Percentiles rank a stretch among this genome's conserved stretches.
Conservation (phyloP, 2,797 vertebrate species). For the Hippopotamyrus pictus region DNA sequence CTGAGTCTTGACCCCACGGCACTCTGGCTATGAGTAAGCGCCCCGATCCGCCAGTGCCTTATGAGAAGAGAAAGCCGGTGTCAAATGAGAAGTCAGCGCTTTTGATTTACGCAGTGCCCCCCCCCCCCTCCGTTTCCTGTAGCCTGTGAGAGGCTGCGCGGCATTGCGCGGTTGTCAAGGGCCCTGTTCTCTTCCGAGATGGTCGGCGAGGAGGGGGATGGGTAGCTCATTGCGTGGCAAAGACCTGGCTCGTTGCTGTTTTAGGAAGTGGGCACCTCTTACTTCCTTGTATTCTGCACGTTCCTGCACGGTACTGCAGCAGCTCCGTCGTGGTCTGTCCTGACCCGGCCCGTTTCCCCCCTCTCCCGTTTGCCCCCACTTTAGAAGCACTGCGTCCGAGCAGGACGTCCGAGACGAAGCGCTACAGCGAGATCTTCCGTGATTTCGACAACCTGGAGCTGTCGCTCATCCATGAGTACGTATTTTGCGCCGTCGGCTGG, state of each 20-base stretch:
- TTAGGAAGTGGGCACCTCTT: constrained; percentile 6
- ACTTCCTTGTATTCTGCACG: constrained; percentile 3
- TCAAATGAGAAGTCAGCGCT: background rate
- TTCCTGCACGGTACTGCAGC: background rate
- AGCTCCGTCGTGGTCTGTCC: background rate
- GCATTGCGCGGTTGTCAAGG: background rate
- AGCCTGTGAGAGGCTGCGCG: background rate
- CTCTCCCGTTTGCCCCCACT: constrained; percentile 20
- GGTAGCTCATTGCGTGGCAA: background rate
- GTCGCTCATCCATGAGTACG: constrained; percentile 67
- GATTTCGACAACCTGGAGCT: constrained; percentile 83
- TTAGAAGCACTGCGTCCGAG: constrained; percentile 47
- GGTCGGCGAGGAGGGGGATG: background rate
- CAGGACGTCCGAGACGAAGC: constrained; percentile 56
- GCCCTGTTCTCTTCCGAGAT: background rate
- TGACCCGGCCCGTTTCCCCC: background rate
- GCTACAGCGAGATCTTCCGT: constrained; percentile 87
- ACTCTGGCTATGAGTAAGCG: background rate
- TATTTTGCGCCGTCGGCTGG: constrained; percentile 25
- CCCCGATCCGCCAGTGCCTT: background rate
- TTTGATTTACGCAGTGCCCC: background rate
- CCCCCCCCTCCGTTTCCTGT: background rate
- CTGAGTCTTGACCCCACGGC: background rate
- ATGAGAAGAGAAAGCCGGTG: background rate
- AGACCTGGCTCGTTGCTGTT: background rate